phyloP scores from a whole-genome alignment of 53 echinoderm and acorn worm genomes.

The Henricia sp. region DNA sequence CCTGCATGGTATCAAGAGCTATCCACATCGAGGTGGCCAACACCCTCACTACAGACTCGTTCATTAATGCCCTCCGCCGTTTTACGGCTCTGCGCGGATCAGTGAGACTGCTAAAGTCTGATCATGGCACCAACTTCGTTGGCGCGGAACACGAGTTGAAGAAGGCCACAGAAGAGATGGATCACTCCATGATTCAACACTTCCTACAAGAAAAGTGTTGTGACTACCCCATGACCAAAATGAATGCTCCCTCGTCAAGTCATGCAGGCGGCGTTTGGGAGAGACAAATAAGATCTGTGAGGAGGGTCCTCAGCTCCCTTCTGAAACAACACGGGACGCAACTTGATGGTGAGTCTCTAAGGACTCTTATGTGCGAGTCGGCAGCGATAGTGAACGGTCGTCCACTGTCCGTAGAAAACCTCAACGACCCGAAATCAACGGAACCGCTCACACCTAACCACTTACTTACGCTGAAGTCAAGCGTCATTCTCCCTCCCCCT shows the following conservation, averaged over 20 bases:
- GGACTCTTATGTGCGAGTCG: too few species aligned
- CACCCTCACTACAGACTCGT: constrained; percentile 22
- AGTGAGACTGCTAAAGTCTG: constrained; percentile 14
- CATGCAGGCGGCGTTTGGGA: constrained; percentile 68
- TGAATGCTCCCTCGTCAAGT: constrained; percentile 50
- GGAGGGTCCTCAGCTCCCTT: constrained; percentile 34
- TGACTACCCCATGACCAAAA: constrained; percentile 43
- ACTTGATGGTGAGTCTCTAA: constrained; percentile 51
- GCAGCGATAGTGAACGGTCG: constrained; percentile 47
- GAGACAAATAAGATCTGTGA: constrained; percentile 47
- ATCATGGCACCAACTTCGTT: constrained; percentile 40
- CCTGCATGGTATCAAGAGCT: constrained; percentile 67
- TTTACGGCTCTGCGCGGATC: constrained; percentile 33
- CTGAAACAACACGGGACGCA: constrained; percentile 22
- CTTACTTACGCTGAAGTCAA: constrained; percentile 56
- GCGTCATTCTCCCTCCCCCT: constrained; percentile 19
- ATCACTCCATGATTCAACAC: constrained; percentile 25
- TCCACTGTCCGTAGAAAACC: constrained; percentile 51
- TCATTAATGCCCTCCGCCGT: constrained; percentile 45
- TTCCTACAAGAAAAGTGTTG: too few species aligned
- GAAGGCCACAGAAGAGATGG: constrained; percentile 34
- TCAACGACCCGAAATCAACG: constrained; percentile 7
- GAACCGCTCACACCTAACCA: constrained; percentile 70
- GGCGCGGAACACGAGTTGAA: constrained; percentile 37
- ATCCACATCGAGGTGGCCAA: constrained; percentile 56